phyloP scores from a whole-genome alignment of 2,888 invertebrate species.

The Hydriomena furcata region DNA sequence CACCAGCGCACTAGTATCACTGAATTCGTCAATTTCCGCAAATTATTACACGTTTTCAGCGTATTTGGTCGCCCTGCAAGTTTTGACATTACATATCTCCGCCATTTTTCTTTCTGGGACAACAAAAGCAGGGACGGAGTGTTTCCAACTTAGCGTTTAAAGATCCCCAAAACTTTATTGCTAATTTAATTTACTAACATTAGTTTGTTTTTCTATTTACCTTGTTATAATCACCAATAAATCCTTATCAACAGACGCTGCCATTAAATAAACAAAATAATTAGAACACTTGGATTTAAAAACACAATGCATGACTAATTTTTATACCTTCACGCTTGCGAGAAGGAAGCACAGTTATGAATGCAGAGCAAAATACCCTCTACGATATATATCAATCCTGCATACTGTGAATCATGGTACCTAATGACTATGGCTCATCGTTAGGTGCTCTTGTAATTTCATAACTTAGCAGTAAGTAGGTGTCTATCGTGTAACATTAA shows the following conservation, averaged over 20 bases:
- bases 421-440: slow-evolving; percentile 1
- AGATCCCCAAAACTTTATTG: slow-evolving; percentile 51
- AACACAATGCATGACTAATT: slow-evolving; percentile 11
- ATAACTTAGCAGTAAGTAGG: neutral
- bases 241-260: slow-evolving; percentile 5
- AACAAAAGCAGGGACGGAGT: slow-evolving; percentile 63
- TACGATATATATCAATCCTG: neutral
- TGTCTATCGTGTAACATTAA: no score
- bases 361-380: neutral
- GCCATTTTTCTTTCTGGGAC: slow-evolving; percentile 74
- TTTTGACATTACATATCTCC: slow-evolving; percentile 74
- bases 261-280: slow-evolving; percentile 9
- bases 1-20: slow-evolving; percentile 48
- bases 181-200: no score
- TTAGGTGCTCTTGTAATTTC: neutral
- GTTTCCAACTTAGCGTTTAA: slow-evolving; percentile 50
- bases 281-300: slow-evolving; percentile 5
- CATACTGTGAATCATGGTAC: slow-evolving; percentile 15
- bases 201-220: neutral
- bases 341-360: slow-evolving; percentile 1
- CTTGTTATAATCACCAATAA: neutral
- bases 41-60: slow-evolving; percentile 65
- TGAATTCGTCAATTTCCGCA: slow-evolving; percentile 42
- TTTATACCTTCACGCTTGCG: neutral
- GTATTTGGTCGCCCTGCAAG: slow-evolving; percentile 59